These are phyloP conservation scores for Macroglossus sobrinus DNA, from an alignment of 2,113 vertebrate genomes.

Conservation along the genomic window DNA sequence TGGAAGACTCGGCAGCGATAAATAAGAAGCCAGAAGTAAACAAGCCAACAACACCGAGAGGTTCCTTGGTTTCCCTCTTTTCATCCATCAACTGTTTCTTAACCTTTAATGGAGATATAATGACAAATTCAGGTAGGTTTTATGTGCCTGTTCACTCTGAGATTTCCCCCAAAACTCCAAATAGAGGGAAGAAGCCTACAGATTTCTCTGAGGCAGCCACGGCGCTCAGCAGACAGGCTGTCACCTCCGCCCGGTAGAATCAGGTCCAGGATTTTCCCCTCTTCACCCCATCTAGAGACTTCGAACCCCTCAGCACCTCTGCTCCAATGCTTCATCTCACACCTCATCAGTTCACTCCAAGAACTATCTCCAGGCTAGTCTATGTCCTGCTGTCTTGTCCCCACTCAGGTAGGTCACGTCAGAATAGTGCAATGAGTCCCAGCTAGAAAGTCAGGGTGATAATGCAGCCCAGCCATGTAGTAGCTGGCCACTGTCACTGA, in stretches of 20 bases:
- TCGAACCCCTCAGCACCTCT: not conserved
- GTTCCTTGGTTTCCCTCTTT: not conserved
- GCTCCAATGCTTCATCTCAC: not conserved
- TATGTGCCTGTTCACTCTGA: not conserved
- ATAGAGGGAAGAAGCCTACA: not conserved
- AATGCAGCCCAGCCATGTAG: no score
- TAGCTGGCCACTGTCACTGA: not conserved
- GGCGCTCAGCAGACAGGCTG: not conserved
- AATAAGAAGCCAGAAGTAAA: not conserved
- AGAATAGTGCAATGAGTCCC: rapidly evolving
- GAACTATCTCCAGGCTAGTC: not conserved
- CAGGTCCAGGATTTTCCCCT: not conserved
- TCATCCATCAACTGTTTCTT: not conserved
- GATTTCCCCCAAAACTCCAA: conserved; percentile 3
- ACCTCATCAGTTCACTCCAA: not conserved
- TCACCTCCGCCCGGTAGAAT: not conserved
- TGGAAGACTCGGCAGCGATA: not conserved
- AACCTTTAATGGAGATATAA: not conserved
- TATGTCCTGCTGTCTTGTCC: not conserved
- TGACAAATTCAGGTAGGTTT: conserved; percentile 6
- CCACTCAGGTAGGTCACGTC: not conserved
- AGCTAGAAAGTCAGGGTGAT: not conserved
- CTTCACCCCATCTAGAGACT: not conserved
- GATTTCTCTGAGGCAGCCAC: not conserved
- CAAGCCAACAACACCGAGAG: not conserved